Conservation (phyloP, 2,113 vertebrate species). For the Engystomops pustulosus region DNA sequence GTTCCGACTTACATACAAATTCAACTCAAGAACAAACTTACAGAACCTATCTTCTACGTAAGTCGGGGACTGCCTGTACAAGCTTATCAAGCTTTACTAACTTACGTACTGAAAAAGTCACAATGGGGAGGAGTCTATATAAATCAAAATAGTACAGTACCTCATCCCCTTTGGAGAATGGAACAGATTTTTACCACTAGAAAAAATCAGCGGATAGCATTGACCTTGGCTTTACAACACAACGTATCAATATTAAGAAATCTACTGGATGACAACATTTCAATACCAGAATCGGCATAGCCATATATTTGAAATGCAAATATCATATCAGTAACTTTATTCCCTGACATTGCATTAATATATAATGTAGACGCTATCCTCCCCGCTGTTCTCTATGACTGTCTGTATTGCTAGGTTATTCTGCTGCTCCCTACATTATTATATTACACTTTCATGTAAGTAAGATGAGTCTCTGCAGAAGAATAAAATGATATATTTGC, state of each 20-base stretch:
- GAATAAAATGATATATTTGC: neutral
- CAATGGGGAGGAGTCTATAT: too few relatives aligned
- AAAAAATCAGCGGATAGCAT: neutral
- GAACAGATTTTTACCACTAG: neutral
- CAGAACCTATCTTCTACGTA: too few relatives aligned
- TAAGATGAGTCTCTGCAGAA: constrained; percentile 17
- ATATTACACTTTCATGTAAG: constrained; percentile 6
- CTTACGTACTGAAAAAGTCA: too few relatives aligned
- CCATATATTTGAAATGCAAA: neutral
- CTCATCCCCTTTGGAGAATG: neutral
- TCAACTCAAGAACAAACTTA: too few relatives aligned
- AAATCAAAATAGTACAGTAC: neutral
- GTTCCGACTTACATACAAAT: too few relatives aligned
- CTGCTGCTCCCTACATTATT: neutral
- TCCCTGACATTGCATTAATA: neutral
- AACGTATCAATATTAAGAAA: neutral
- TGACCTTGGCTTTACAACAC: neutral
- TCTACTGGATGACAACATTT: neutral
- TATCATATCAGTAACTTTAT: neutral
- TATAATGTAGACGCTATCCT: constrained; percentile 24
- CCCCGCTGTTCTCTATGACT: neutral
- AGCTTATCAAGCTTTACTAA: too few relatives aligned
- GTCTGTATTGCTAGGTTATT: constrained; percentile 6
- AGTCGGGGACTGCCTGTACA: too few relatives aligned
- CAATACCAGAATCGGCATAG: neutral